Percentiles rank a stretch among this genome's conserved stretches.
Conservation (phyloP, 2,888 invertebrate species). For the Sinelater perroti region DNA sequence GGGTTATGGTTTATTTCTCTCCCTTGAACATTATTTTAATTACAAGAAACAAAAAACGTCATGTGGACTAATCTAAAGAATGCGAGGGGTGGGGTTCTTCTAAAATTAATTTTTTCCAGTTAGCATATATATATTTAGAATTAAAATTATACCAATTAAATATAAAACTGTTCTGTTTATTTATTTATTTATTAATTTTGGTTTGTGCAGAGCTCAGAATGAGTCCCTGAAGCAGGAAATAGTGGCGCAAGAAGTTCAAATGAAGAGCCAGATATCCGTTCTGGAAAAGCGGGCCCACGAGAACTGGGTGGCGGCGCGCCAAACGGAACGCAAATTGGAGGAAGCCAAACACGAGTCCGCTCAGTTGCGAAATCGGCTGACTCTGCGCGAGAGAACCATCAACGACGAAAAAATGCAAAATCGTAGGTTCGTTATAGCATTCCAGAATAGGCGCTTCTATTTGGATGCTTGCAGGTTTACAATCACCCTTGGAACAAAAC, state of each 20-base stretch:
- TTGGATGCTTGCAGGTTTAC: slow-evolving; percentile 59
- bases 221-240: slow-evolving; percentile 80
- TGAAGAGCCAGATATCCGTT: slow-evolving; percentile 75
- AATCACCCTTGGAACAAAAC: slow-evolving; percentile 65
- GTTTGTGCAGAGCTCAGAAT: slow-evolving; percentile 65
- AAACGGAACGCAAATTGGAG: slow-evolving; percentile 83
- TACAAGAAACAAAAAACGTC: no score
- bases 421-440: slow-evolving; percentile 57
- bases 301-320: slow-evolving; percentile 84
- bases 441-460: neutral
- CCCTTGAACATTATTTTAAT: no score
- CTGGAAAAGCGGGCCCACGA: slow-evolving; percentile 87
- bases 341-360: slow-evolving; percentile 79
- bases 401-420: slow-evolving; percentile 62
- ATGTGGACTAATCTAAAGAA: no score
- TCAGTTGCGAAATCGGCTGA: slow-evolving; percentile 70
- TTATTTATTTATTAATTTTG: slow-evolving; percentile 14
- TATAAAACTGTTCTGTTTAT: no score
- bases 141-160: no score
- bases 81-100: no score
- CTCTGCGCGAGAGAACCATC: slow-evolving; percentile 64
- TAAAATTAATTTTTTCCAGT: no score
- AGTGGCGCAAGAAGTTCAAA: slow-evolving; percentile 81
- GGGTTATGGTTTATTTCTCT: no score
- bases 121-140: no score